phyloP scores from a whole-genome alignment of 2,797 vertebrate genomes.

The Hippoglossus hippoglossus region DNA sequence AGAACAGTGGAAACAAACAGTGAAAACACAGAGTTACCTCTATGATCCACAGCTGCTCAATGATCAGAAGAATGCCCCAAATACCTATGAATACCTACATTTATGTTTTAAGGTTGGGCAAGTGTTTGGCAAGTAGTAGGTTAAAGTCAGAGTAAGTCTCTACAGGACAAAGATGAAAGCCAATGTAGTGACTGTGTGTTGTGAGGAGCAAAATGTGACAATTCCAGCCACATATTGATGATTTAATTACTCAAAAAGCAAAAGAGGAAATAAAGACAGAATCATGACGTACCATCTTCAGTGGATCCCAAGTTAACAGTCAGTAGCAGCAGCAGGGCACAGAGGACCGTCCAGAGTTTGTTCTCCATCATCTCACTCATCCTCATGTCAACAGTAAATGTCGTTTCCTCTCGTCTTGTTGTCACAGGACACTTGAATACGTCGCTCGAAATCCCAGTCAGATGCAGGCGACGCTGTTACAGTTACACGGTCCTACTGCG shows the following conservation, averaged over 20 bases:
- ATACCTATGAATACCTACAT: no score
- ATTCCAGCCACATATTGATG: neutral
- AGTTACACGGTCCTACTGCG: neutral
- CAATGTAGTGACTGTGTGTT: neutral
- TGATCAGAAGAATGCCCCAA: no score
- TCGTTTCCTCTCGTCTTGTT: constrained; percentile 1
- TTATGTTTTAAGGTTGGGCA: no score
- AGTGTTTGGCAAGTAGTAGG: no score
- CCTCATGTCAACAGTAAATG: neutral
- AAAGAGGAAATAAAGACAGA: neutral
- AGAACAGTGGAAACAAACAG: no score
- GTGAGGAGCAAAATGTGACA: neutral
- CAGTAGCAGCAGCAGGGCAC: constrained; percentile 65
- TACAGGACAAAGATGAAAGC: neutral
- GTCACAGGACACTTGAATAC: neutral
- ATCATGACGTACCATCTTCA: constrained; percentile 47
- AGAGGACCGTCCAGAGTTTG: constrained; percentile 64
- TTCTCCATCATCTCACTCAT: constrained; percentile 70
- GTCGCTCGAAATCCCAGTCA: no score
- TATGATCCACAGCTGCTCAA: no score
- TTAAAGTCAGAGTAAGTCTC: neutral
- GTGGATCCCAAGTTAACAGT: constrained; percentile 47
- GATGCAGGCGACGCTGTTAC: no score
- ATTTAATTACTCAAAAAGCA: neutral
- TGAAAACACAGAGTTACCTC: no score